Conservation (phyloP, 2,113 vertebrate species). For the Turnix velox region DNA sequence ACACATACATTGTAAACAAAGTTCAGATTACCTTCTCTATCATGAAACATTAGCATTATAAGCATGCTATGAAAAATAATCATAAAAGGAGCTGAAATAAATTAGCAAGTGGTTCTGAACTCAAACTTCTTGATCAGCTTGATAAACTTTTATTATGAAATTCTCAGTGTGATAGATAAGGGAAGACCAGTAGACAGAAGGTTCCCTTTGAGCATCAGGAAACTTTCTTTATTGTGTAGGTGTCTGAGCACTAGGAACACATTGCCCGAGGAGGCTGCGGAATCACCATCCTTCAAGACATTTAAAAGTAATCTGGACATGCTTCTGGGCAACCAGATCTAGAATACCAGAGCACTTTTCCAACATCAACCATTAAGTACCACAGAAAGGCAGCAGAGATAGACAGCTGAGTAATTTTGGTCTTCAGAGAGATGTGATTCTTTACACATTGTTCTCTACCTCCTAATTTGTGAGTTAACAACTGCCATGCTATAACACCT, state of each 20-base stretch:
- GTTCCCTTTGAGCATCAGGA: not conserved
- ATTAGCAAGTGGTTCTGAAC: not conserved
- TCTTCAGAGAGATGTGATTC: fast-evolving
- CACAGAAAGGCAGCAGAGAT: not conserved
- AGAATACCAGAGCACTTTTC: not conserved
- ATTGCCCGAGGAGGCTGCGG: not conserved
- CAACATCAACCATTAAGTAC: not conserved
- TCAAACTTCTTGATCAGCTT: not conserved
- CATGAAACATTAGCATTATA: not conserved
- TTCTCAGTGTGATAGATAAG: too few species aligned
- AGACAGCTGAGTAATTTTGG: not conserved
- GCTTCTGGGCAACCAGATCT: not conserved
- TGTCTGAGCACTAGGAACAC: not conserved
- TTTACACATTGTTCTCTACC: not conserved
- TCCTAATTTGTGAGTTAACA: not conserved
- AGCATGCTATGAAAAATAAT: not conserved
- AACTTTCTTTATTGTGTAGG: not conserved
- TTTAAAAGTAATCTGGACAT: not conserved
- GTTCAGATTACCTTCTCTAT: not conserved
- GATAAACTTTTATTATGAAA: not conserved
- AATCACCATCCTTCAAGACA: not conserved
- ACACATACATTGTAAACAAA: not conserved
- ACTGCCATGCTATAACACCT: not conserved
- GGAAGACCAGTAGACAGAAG: not conserved
- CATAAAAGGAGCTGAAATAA: not conserved